Percentiles rank a stretch among this genome's conserved stretches.
Conservation (phyloP, 2,888 invertebrate species). For the Micropterix aruncella region DNA sequence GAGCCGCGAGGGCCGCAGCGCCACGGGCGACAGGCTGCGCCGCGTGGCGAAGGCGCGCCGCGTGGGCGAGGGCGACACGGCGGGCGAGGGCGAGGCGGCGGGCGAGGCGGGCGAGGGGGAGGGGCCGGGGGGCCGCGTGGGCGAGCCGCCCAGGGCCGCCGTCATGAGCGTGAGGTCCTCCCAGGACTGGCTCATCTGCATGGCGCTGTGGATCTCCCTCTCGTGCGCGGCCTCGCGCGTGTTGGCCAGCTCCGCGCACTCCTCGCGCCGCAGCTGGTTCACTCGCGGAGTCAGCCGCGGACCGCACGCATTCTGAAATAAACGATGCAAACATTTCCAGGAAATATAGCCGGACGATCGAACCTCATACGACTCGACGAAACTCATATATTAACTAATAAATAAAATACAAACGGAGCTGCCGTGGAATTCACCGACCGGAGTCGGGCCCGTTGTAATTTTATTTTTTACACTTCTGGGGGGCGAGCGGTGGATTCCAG, state of each 20-base stretch:
- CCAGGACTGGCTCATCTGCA: constrained; percentile 92
- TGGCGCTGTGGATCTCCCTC: constrained; percentile 77
- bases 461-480: too few species aligned
- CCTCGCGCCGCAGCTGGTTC: constrained; percentile 77
- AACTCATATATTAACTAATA: too few species aligned
- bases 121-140: constrained; percentile 25
- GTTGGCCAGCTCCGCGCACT: constrained; percentile 69
- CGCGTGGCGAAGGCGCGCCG: constrained; percentile 67
- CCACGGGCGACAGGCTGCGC: constrained; percentile 80
- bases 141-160: constrained; percentile 40
- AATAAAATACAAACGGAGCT: too few species aligned
- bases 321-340: neutral
- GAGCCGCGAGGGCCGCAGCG: constrained; percentile 62
- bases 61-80: constrained; percentile 72
- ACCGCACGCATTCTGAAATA: constrained; percentile 33
- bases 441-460: too few species aligned
- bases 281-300: constrained; percentile 72
- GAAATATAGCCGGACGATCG: too few species aligned
- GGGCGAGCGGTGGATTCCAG: too few species aligned
- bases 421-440: too few species aligned
- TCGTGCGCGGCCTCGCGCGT: constrained; percentile 84
- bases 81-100: constrained; percentile 37
- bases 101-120: constrained; percentile 22
- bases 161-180: constrained; percentile 74
- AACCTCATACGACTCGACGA: too few species aligned